Evolutionary conservation across 2,797 vertebrate species (phyloP).

Genomic region (Spinus pinus): DNA sequence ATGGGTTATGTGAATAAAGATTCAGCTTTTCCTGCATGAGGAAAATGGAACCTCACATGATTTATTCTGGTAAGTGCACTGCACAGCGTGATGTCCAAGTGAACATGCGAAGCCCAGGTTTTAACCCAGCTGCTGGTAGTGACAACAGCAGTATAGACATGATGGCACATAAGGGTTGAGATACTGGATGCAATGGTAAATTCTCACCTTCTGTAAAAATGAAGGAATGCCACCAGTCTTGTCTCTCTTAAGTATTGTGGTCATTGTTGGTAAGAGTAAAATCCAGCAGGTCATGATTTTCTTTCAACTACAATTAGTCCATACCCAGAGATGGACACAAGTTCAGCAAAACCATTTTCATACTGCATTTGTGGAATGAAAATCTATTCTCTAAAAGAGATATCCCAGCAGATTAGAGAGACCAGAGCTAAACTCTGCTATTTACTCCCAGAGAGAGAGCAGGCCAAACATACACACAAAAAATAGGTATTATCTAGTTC

Average conservation of each 20-base stretch:
- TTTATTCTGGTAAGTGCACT: background rate
- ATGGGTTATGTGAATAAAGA: background rate
- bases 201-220: background rate
- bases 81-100: fast-evolving
- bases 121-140: background rate
- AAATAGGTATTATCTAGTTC: background rate
- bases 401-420: background rate
- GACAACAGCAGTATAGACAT: background rate
- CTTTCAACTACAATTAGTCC: background rate
- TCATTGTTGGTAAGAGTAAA: background rate
- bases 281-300: background rate
- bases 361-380: background rate
- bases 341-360: background rate
- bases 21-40: background rate
- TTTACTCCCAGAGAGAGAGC: background rate
- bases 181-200: background rate
- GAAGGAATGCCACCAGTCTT: background rate
- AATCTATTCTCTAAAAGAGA: background rate
- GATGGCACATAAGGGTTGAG: background rate
- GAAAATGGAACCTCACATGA: background rate
- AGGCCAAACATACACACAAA: background rate
- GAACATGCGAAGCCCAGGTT: background rate
- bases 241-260: background rate
- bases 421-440: background rate
- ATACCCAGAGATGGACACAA: background rate